Evolutionary conservation across 2,888 invertebrate genomes (phyloP).

Genomic region (Buathra laborator): DNA sequence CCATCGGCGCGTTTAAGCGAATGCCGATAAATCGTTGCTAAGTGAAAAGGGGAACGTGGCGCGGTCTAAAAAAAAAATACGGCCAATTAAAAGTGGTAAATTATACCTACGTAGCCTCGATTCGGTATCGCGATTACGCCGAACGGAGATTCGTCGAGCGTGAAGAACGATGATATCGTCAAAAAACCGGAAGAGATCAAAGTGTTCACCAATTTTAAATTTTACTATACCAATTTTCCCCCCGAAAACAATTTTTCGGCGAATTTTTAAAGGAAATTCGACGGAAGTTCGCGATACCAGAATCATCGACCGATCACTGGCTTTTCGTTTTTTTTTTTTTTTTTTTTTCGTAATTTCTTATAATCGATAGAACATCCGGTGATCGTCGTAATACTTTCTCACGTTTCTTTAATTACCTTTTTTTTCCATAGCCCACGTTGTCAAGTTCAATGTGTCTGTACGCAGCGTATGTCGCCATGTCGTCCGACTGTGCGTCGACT

Average conservation of each 20-base stretch:
- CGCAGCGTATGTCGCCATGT: constrained; percentile 96
- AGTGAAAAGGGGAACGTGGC: constrained; percentile 34
- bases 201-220: neutral
- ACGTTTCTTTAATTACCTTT: constrained; percentile 89
- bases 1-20: constrained; percentile 15
- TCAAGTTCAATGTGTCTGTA: constrained; percentile 97
- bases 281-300: neutral
- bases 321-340: neutral
- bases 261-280: neutral
- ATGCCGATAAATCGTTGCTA: constrained; percentile 55
- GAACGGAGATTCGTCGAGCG: constrained; percentile 56
- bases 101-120: constrained; percentile 58
- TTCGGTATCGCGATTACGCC: constrained; percentile 63
- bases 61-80: constrained; percentile 36
- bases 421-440: constrained; percentile 97
- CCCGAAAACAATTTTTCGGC: neutral
- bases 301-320: neutral
- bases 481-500: constrained; percentile 72
- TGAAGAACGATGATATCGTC: constrained; percentile 60
- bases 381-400: neutral
- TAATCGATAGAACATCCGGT: neutral
- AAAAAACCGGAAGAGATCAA: constrained; percentile 58
- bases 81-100: constrained; percentile 56
- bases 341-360: neutral
- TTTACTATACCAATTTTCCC: neutral